Base-by-base conservation (phyloP, 1,140 invertebrate species). In the Drosophila lini region DNA sequence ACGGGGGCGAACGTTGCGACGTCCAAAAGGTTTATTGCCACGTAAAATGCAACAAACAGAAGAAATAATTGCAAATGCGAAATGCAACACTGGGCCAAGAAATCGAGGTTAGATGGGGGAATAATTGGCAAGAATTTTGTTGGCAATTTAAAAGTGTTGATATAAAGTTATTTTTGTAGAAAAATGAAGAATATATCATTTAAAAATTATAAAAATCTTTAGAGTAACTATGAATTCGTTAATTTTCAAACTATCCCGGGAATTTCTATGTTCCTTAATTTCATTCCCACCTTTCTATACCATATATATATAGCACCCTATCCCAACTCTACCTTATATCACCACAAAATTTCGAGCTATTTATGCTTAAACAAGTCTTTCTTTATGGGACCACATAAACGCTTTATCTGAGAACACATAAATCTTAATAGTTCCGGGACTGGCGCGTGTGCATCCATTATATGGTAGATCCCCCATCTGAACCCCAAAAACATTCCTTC, bases 41-140 rank as follows among this genome's bases (percentile, higher is more conserved):
- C 19, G 60, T 68, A 77, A 65, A 69, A 81, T 56, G 58, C 58
- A 78, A 71, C 76, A 60, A 61, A 67, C 58, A 76, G 59, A 65
- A 74, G 68, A 56, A 60, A 69, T 69, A 69, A 69, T 69, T 71
- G 65, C 52, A 19, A 71, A 71, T 50, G 48, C 50, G 48, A 71
- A 69, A 38, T 48, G 38, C 65, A 65, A 67, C 65, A 53, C 38
- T 40, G 34, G 31, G 52, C 52, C 34, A 70, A 36, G 42, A 48
- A 70, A 71, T 36, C 52, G 52, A 71, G 44, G 68, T 48, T 59
- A 70, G 36, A 34, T 16, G 64, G 42, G 63, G 67, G 34, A 45
- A 22, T 9, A 70, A 70, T 58, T 70, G 47, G 6, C 61, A 69
- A 22, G 65, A 65, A 32, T 53, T 8, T 53, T 6, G 38, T 42